Evolutionary conservation across 1,140 invertebrate species (phyloP), one percentile per base, ranked within the genome.

Genomic region (Mercenaria mercenaria): DNA sequence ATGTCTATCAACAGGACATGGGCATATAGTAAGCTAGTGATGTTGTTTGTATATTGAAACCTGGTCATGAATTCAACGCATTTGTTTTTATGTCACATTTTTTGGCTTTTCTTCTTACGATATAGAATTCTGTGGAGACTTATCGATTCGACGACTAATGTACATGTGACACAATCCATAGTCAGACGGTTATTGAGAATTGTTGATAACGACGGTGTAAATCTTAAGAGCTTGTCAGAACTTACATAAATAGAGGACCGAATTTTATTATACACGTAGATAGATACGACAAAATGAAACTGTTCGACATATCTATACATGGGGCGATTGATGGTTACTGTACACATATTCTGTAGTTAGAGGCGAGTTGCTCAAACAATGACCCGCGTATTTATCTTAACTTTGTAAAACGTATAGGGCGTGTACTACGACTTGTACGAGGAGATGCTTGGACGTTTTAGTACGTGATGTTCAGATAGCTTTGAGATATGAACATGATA

Each of bases 351-450:
- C 37, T 91, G 11, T 91, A 86, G 90, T 41, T 89, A 26, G 64
- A 84, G 20, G 86, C 72, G 2, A 29, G 64, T 69, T 23, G 41
- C 13, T 34, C 90, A 23, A 95, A 93, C 69, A 95, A 92, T 26
- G 37, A 89, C 39, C 90, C 90, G 23, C 52, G 50, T 67, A 32
- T 91, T 56, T 91, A 50, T 67, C 11, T 89, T 0, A 52, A 88
- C 2, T 43, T 43, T 26, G 39, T 89, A 41, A 69, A 72, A 80
- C 6, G 61, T 39, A 10, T 61, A 29, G 15, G 34, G 34, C n/a
- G 87, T 32, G n/a, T 56, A n/a, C 86, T 81, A 43, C 29, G 59
- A 39, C 20, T 91, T 13, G 64, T 91, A 23, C n/a, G 90, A 81
- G 34, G 20, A 47, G 81, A 91, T 67, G n/a, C 47, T 20, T 39